Conservation (phyloP, 2,888 invertebrate species). For the Sclerodermus sp. region DNA sequence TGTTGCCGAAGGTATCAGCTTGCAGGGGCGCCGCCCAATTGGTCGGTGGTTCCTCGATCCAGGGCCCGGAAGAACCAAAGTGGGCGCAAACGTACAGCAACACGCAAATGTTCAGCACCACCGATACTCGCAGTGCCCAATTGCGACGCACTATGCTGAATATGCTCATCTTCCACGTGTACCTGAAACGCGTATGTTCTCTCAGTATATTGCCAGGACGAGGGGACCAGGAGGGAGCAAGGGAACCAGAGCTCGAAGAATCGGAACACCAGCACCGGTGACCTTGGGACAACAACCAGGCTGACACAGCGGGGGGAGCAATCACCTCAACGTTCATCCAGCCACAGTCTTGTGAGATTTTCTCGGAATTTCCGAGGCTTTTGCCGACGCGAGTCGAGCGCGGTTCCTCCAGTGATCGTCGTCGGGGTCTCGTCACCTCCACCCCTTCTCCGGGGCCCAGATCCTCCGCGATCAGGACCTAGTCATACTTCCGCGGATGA, state of each 20-base stretch:
- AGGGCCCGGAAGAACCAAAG: slow-evolving; percentile 56
- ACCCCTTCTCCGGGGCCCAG: slow-evolving; percentile 19
- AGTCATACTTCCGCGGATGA: slow-evolving; percentile 5
- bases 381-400: neutral
- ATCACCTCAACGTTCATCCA: neutral
- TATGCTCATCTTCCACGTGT: slow-evolving; percentile 34
- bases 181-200: no score
- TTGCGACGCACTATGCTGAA: slow-evolving; percentile 64
- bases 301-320: no score
- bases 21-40: slow-evolving; percentile 55
- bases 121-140: slow-evolving; percentile 74
- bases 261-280: no score
- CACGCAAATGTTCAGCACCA: slow-evolving; percentile 73
- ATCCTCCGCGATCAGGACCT: slow-evolving; percentile 22
- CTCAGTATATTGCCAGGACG: no score
- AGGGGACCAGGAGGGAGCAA: no score
- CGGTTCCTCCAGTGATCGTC: neutral
- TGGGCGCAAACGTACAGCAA: slow-evolving; percentile 73
- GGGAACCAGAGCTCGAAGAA: no score
- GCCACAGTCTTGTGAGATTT: neutral
- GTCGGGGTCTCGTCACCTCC: slow-evolving; percentile 1
- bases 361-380: neutral
- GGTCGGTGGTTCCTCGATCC: slow-evolving; percentile 55
- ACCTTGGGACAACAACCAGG: no score
- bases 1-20: slow-evolving; percentile 53